Evolutionary conservation across 2,113 vertebrate species (phyloP).

Genomic region (Poicephalus meyeri): DNA sequence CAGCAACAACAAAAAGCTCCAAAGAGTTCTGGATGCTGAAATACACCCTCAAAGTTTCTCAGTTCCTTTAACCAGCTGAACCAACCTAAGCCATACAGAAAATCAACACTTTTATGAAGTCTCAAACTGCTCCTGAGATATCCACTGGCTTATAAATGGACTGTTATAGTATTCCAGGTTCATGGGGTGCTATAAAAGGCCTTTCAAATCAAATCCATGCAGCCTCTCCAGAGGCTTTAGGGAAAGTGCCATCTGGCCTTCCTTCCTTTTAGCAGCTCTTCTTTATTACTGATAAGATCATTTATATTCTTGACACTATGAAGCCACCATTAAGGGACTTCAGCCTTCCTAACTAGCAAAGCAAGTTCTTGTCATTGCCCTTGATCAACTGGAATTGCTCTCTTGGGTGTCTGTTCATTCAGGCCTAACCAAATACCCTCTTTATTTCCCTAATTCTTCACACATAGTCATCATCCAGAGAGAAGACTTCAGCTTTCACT

Average conservation of each 20-base stretch:
- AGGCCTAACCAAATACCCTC: neutral
- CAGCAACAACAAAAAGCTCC: neutral
- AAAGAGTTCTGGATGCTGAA: neutral
- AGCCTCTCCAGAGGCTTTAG: neutral
- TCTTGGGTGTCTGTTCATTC: neutral
- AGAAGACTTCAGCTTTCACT: neutral
- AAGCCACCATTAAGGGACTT: neutral
- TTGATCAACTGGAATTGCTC: neutral
- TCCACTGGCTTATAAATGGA: neutral
- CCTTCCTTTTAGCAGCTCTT: neutral
- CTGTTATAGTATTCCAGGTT: neutral
- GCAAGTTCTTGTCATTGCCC: neutral
- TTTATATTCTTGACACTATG: constrained; percentile 4
- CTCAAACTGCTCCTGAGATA: neutral
- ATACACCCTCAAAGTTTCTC: neutral
- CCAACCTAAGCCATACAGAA: neutral
- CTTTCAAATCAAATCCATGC: constrained; percentile 25
- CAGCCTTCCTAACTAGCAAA: constrained; percentile 5
- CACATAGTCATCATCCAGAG: neutral
- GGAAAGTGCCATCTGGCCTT: constrained; percentile 9
- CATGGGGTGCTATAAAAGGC: neutral
- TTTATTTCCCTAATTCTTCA: neutral
- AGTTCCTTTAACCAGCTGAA: neutral
- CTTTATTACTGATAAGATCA: neutral
- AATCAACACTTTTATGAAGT: neutral